Evolutionary conservation across 1,140 invertebrate genomes (phyloP).

Genomic region (Palaemon carinicauda): DNA sequence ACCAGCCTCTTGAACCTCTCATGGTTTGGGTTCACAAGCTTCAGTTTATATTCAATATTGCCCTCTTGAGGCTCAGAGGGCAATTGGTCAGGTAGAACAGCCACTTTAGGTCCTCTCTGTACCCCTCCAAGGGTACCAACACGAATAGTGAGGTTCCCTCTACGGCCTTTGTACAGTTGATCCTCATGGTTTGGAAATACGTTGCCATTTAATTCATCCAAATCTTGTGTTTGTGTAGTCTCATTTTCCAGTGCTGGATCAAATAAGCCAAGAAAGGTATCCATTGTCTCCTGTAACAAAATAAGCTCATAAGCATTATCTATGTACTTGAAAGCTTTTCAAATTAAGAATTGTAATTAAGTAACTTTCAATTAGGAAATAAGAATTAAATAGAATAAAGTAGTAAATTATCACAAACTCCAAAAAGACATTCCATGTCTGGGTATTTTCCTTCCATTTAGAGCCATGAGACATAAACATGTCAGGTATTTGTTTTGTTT

Average conservation of each 20-base stretch:
- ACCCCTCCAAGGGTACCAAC: slow-evolving; percentile 10
- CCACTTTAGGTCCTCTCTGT: slow-evolving; percentile 24
- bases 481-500: too few species aligned
- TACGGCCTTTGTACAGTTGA: neutral
- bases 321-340: too few species aligned
- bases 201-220: slow-evolving; percentile 51
- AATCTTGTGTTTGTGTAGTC: slow-evolving; percentile 41
- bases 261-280: slow-evolving; percentile 61
- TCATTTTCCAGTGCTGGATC: slow-evolving; percentile 60
- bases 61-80: slow-evolving; percentile 90
- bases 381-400: too few species aligned
- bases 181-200: neutral
- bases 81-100: slow-evolving; percentile 67
- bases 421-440: too few species aligned
- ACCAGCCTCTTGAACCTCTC: slow-evolving; percentile 88
- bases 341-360: too few species aligned
- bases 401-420: too few species aligned
- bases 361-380: too few species aligned
- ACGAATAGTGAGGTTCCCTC: neutral
- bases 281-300: slow-evolving; percentile 59
- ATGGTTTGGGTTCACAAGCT: slow-evolving; percentile 83
- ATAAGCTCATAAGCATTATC: too few species aligned
- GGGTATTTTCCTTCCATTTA: too few species aligned
- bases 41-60: slow-evolving; percentile 93
- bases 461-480: too few species aligned